These are phyloP conservation scores for Isaurus tuberculatus DNA, from an alignment of 92 coral and sea anemone genomes.

Conservation along the genomic window DNA sequence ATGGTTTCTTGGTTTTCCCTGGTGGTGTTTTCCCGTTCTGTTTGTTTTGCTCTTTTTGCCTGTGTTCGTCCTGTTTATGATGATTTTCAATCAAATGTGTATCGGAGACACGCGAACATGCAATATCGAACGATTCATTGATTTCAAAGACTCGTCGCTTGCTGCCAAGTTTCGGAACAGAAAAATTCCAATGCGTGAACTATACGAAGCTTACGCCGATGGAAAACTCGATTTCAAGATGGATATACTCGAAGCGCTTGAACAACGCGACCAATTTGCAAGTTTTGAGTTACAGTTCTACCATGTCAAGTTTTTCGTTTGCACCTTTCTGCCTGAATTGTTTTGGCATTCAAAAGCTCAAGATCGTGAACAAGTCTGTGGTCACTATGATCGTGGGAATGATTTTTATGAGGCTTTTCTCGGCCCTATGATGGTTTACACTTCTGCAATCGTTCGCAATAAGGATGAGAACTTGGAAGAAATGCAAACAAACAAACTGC, in stretches of 20 bases:
- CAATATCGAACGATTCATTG: conserved; percentile 70
- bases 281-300: conserved; percentile 84
- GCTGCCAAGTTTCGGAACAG: conserved; percentile 71
- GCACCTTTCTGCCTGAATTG: conserved; percentile 89
- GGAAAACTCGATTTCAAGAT: conserved; percentile 92
- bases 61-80: conserved; percentile 74
- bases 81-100: conserved; percentile 81
- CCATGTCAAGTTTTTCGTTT: conserved; percentile 83
- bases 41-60: conserved; percentile 71
- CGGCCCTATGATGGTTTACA: conserved; percentile 94
- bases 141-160: conserved; percentile 75
- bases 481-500: conserved; percentile 84
- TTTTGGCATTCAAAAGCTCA: conserved; percentile 89
- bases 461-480: conserved; percentile 86
- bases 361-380: conserved; percentile 96
- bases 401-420: conserved; percentile 96
- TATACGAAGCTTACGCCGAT: conserved; percentile 96
- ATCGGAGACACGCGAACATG: conserved; percentile 63
- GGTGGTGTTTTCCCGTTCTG: conserved; percentile 86
- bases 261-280: conserved; percentile 82
- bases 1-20: conserved; percentile 77
- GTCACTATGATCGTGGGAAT: conserved; percentile 97
- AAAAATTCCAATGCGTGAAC: conserved; percentile 84
- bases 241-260: conserved; percentile 90
- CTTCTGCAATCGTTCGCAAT: conserved; percentile 82